Percentiles rank a stretch among this genome's conserved stretches.
Conservation (phyloP, 2,113 vertebrate species). For the Brachionichthys hirsutus region DNA sequence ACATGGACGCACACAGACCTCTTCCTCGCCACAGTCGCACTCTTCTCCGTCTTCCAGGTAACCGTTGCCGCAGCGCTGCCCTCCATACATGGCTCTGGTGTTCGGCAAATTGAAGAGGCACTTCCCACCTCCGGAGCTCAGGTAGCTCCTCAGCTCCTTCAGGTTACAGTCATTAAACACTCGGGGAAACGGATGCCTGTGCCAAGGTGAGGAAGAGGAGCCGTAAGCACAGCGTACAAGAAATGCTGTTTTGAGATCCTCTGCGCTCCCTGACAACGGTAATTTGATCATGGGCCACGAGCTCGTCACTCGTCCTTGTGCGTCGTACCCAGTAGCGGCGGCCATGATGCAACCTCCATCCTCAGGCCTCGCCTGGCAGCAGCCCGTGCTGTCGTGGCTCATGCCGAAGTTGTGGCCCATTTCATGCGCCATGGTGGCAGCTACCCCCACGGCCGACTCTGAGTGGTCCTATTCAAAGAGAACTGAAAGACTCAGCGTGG, state of each 20-base stretch:
- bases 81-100: slow-evolving; percentile 87
- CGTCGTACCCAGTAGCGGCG: slow-evolving; percentile 89
- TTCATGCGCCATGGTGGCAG: slow-evolving; percentile 95
- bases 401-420: slow-evolving; percentile 99
- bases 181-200: slow-evolving; percentile 90
- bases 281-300: not conserved
- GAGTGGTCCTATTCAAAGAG: slow-evolving; percentile 85
- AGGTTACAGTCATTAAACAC: slow-evolving; percentile 92
- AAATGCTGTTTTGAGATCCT: not conserved
- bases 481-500: not conserved
- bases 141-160: slow-evolving; percentile 86
- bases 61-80: slow-evolving; percentile 92
- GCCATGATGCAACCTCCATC: slow-evolving; percentile 99
- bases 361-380: slow-evolving; percentile 83
- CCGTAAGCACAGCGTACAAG: not conserved
- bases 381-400: slow-evolving; percentile 87
- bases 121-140: slow-evolving; percentile 93
- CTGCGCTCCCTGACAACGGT: not conserved
- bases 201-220: not conserved
- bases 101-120: slow-evolving; percentile 95
- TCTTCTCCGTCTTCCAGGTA: slow-evolving; percentile 97
- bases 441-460: slow-evolving; percentile 87
- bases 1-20: not conserved
- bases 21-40: slow-evolving; percentile 92
- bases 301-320: not conserved